Evolutionary conservation across 2,888 invertebrate genomes (phyloP), one percentile per base, ranked within the genome.

Genomic region (Pilophorus perplexus): DNA sequence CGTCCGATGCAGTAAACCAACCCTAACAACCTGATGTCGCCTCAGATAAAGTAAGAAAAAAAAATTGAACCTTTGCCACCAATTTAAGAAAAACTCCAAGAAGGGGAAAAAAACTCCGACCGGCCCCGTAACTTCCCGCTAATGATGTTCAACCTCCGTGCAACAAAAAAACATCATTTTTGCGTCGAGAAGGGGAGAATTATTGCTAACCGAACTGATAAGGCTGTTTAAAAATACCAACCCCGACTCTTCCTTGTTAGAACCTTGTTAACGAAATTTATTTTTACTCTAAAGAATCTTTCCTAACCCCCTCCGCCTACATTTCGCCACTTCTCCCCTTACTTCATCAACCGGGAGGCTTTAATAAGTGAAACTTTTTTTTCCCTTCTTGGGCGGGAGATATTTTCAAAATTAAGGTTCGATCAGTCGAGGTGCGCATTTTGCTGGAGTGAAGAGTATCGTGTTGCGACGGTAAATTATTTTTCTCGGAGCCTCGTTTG

Each of bases 201-300:
- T 62, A 62, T 62, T 62, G 62, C 62, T 62, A 62, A 62, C 62
- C 62, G 62, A 62, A 62, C 62, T 62, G 62, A 62, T 62, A 62
- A 62, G 46, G 28, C 23, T 62, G 52, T 52, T 52, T 52, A 59
- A 59, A 59, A 59, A 59, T 59, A 38, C 42, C 59, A 14, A 14
- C 46, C 28, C 27, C 20, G 37, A 22, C 38, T 55, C 38, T 40
- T 46, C 48, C 62, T 62, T 62, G 62, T 62, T 62, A 48, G 62
- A 62, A 48, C 62, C 62, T 62, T 62, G 62, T 62, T 62, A 62
- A 62, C 62, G 62, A n/a, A 62, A 62, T 62, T 62, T 62, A 62
- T 62, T 62, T 62, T 62, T 62, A 62, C 62, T 62, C 23, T 62
- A 62, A 62, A 48, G 44, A 59, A 59, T 2, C 44, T 3, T 23